A percentile compares a stretch with the other conserved stretches of the same genome.
phyloP scores from a whole-genome alignment of 2,888 invertebrate genomes.

The Cylloceria caligata region DNA sequence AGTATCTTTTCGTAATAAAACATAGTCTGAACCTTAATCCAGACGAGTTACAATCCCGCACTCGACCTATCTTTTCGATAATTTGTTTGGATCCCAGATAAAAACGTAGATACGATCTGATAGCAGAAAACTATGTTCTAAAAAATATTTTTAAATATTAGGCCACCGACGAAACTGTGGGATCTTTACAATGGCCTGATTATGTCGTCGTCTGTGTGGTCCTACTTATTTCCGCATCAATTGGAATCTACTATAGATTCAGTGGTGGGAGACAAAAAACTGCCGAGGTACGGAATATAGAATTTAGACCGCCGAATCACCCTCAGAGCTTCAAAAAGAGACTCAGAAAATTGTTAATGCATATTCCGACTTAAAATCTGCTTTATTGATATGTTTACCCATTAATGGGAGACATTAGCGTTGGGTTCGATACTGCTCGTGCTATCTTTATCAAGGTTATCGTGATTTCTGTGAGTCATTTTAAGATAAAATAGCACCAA shows the following conservation, averaged over 20 bases:
- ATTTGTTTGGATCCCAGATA: not conserved
- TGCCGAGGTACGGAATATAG: constrained; percentile 59
- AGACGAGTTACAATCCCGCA: no score
- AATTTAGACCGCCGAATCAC: not conserved
- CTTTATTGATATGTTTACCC: no score
- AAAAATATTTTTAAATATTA: not conserved
- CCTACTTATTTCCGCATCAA: constrained; percentile 89
- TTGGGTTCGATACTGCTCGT: not conserved
- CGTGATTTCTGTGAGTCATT: not conserved
- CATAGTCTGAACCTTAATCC: not conserved
- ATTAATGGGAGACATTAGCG: no score
- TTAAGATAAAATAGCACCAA: not conserved
- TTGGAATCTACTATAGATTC: constrained; percentile 94
- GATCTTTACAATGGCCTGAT: constrained; percentile 86
- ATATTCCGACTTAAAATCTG: no score
- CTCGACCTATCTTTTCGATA: no score
- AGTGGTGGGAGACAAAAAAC: constrained; percentile 94
- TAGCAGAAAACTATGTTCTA: not conserved
- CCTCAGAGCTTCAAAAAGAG: not conserved
- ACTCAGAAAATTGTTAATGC: no score
- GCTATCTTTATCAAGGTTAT: not conserved
- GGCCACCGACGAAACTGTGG: constrained; percentile 44
- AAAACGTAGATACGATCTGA: not conserved
- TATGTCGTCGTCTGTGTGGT: constrained; percentile 91
- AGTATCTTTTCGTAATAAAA: constrained; percentile 34